These are phyloP conservation scores for Callorhinus ursinus DNA, from an alignment of 2,113 vertebrate genomes.

Conservation along the genomic window DNA sequence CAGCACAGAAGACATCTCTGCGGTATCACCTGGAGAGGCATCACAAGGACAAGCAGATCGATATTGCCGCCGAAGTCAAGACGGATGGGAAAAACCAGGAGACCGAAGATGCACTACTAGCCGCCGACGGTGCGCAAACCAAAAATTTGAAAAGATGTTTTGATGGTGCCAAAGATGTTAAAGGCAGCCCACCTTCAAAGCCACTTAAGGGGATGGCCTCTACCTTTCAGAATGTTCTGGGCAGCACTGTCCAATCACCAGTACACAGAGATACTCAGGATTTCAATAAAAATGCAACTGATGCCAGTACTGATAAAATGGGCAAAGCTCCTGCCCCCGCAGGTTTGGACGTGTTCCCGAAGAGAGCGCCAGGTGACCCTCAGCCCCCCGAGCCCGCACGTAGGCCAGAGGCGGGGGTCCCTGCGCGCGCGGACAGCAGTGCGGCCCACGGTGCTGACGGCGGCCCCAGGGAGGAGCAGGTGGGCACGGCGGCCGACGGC, in stretches of 20 bases:
- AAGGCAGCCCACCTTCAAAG: slow-evolving; percentile 80
- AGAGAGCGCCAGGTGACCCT: slow-evolving; percentile 67
- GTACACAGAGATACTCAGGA: slow-evolving; percentile 83
- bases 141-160: slow-evolving; percentile 84
- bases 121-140: slow-evolving; percentile 76
- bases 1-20: slow-evolving; percentile 97
- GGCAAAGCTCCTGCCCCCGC: not conserved
- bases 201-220: slow-evolving; percentile 83
- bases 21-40: slow-evolving; percentile 96
- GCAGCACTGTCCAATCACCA: slow-evolving; percentile 72
- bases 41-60: slow-evolving; percentile 92
- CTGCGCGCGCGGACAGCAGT: slow-evolving; percentile 44
- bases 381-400: slow-evolving; percentile 6
- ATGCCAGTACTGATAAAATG: slow-evolving; percentile 50
- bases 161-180: slow-evolving; percentile 87
- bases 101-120: slow-evolving; percentile 26
- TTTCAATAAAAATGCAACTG: slow-evolving; percentile 57
- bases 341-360: slow-evolving; percentile 72
- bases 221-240: slow-evolving; percentile 80
- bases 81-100: slow-evolving; percentile 82
- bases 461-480: slow-evolving; percentile 41
- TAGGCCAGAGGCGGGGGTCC: slow-evolving; percentile 36
- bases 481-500: slow-evolving; percentile 49
- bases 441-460: slow-evolving; percentile 6
- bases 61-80: slow-evolving; percentile 74